phyloP scores from a whole-genome alignment of 2,888 invertebrate genomes.

The Theretra japonica region DNA sequence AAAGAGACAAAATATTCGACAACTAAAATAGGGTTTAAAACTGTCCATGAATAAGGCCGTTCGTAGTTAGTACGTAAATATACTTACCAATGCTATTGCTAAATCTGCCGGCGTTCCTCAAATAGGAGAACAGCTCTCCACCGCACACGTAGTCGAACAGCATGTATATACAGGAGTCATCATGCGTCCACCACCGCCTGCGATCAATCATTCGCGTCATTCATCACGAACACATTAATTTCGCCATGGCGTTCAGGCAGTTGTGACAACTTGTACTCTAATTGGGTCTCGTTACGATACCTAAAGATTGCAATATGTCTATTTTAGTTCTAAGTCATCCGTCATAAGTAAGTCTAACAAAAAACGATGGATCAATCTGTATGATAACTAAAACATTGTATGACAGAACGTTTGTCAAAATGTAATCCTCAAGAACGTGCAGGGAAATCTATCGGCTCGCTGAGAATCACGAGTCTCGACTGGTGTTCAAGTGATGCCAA shows the following conservation, averaged over 20 bases:
- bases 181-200: conserved; percentile 97
- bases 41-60: too few relatives aligned
- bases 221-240: conserved; percentile 29
- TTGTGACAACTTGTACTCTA: background rate
- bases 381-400: background rate
- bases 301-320: background rate
- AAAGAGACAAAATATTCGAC: too few relatives aligned
- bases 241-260: background rate
- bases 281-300: background rate
- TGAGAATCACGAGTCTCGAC: background rate
- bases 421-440: background rate
- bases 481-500: conserved; percentile 6
- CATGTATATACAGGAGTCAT: conserved; percentile 97
- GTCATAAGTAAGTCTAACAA: background rate
- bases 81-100: conserved; percentile 90
- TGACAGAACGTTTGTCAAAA: background rate
- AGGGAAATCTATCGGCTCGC: background rate
- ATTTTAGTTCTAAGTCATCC: background rate
- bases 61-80: background rate
- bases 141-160: conserved; percentile 98
- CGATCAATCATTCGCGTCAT: conserved; percentile 41
- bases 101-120: conserved; percentile 96
- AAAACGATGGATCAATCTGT: background rate
- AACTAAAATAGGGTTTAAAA: too few relatives aligned
- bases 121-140: conserved; percentile 98